phyloP scores from a whole-genome alignment of 2,888 invertebrate species.

The Xestia c-nigrum region DNA sequence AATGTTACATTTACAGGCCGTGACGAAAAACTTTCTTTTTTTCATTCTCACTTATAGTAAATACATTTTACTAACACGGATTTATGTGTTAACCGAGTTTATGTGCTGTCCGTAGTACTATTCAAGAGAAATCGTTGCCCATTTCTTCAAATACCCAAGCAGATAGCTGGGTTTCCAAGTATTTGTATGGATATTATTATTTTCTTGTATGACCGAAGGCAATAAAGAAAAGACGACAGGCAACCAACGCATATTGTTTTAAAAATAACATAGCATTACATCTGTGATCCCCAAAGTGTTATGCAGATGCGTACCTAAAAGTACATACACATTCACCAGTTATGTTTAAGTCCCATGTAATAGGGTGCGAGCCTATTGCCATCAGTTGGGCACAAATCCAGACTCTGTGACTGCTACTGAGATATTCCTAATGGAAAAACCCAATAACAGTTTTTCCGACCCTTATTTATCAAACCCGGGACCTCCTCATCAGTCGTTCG shows the following conservation, averaged over 20 bases:
- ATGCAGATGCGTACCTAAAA: no score
- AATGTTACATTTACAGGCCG: slow-evolving; percentile 51
- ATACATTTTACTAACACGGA: neutral
- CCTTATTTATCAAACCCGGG: no score
- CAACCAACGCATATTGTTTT: neutral
- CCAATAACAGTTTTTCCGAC: no score
- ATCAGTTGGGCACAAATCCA: no score
- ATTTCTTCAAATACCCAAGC: neutral
- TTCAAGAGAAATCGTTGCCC: neutral
- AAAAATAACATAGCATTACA: slow-evolving; percentile 30
- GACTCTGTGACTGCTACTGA: no score
- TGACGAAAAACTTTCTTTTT: slow-evolving; percentile 63
- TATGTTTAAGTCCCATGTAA: no score
- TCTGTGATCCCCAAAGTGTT: no score
- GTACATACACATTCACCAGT: no score
- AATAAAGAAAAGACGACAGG: neutral
- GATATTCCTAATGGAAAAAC: no score
- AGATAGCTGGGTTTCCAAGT: neutral
- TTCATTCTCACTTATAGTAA: slow-evolving; percentile 47
- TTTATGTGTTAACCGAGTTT: neutral
- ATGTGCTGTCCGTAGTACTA: neutral
- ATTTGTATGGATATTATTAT: neutral
- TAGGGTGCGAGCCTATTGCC: no score
- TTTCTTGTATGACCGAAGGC: neutral
- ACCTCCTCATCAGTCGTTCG: no score